These are phyloP conservation scores for Drosophila murphyi DNA, from an alignment of 1,140 invertebrate genomes.

Conservation along the genomic window DNA sequence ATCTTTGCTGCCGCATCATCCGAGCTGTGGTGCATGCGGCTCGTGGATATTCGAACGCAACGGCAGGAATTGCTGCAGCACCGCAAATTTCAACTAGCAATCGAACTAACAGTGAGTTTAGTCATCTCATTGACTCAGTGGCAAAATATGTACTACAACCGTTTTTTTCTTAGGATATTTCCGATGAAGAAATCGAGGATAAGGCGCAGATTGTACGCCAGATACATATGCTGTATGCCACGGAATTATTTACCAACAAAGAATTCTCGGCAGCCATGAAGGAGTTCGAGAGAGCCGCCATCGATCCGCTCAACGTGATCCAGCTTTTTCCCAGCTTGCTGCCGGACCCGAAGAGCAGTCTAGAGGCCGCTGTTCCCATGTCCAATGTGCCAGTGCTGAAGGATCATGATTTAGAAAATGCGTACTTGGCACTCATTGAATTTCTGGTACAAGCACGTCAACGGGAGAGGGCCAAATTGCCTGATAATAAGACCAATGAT, in stretches of 20 bases:
- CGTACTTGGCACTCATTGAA: constrained; percentile 94
- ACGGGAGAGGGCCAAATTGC: constrained; percentile 83
- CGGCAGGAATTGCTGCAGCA: constrained; percentile 92
- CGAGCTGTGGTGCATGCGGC: constrained; percentile 93
- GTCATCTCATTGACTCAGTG: too few relatives aligned
- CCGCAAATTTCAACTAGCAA: constrained; percentile 97
- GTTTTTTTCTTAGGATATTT: constrained; percentile 88
- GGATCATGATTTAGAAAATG: constrained; percentile 94
- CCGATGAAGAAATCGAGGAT: constrained; percentile 92
- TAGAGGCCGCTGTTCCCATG: constrained; percentile 85
- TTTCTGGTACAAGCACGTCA: constrained; percentile 93
- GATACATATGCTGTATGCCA: constrained; percentile 95
- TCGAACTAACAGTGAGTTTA: constrained; percentile 93
- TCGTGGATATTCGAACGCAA: constrained; percentile 92
- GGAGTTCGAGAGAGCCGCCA: constrained; percentile 94
- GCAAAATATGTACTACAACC: not conserved
- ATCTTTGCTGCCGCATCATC: constrained; percentile 94
- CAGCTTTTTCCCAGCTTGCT: constrained; percentile 96
- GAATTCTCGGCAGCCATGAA: constrained; percentile 95
- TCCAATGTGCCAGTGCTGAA: constrained; percentile 87
- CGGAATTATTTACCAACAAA: constrained; percentile 95
- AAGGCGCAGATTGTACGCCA: constrained; percentile 92
- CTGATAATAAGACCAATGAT: constrained; percentile 63
- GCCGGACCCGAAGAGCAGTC: constrained; percentile 85
- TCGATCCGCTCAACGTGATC: constrained; percentile 97